Evolutionary conservation across 2,113 vertebrate species (phyloP).

Genomic region (Leuciscus idus): DNA sequence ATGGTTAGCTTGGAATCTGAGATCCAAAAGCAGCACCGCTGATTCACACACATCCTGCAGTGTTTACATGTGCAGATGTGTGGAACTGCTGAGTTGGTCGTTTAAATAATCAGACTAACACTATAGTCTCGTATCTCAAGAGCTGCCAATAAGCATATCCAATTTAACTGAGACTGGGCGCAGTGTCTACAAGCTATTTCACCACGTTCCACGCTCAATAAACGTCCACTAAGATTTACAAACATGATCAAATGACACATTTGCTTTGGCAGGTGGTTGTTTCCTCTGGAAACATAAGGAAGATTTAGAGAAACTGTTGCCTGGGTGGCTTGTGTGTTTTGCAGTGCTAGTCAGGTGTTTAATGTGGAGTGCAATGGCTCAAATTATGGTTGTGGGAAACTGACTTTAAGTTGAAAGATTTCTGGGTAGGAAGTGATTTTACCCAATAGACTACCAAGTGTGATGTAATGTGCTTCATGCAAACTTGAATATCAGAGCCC

Average conservation of each 20-base stretch:
- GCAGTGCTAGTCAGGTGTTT: constrained; percentile 12
- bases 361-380: constrained; percentile 24
- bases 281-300: constrained; percentile 11
- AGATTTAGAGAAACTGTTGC: constrained; percentile 25
- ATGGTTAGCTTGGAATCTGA: constrained; percentile 1
- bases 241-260: constrained; percentile 31
- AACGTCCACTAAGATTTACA: constrained; percentile 52
- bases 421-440: not conserved
- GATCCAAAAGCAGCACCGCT: not conserved
- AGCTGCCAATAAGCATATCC: constrained; percentile 33
- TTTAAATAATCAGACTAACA: constrained; percentile 31
- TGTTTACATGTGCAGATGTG: constrained; percentile 16
- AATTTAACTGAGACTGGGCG: constrained; percentile 16
- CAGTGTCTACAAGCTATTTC: constrained; percentile 23
- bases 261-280: constrained; percentile 4
- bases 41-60: not conserved
- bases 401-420: not conserved
- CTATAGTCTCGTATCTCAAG: not conserved
- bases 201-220: constrained; percentile 22
- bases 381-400: constrained; percentile 14
- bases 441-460: not conserved
- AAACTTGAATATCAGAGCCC: not conserved
- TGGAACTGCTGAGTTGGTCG: constrained; percentile 30
- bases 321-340: constrained; percentile 9
- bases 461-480: constrained; percentile 7